Evolutionary conservation across 2,888 invertebrate species (phyloP), one percentile per base, ranked within the genome.

Genomic region (Platycnemis pennipes): DNA sequence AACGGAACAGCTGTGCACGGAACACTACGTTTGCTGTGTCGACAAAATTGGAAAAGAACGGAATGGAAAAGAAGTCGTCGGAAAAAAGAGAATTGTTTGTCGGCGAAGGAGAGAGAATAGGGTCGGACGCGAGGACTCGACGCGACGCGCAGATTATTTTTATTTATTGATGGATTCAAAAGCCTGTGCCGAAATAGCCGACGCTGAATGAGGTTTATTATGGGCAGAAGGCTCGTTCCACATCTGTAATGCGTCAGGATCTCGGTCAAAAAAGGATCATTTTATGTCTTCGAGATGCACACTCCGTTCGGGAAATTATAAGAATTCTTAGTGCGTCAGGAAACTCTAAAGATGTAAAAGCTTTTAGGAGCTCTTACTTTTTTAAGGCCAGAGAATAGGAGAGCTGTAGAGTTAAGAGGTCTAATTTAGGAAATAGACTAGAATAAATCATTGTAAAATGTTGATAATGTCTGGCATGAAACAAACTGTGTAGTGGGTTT

Each of bases 1-100:
- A 91, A 91, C 91, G 53, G 53, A 42, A 44, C 63, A 91, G 69
- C 91, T 91, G 91, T 69, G 91, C 22, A n/a, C 16, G 63, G 63
- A 91, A 69, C 22, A 44, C 69, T 37, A 77, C 77, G 77, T 77
- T 63, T 44, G 63, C 63, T 44, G 5, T 69, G 91, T 91, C 63
- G 56, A 89, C 42, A 44, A 44, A 44, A 19, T n/a, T 26, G 16
- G 42, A 26, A 16, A 86, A 16, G 8, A 16, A 46, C 22, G 22
- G 19, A 22, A 26, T 4, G 87, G 26, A 5, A n/a, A 26, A 26
- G 45, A 46, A 26, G 2, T 42, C 8, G 26, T 26, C n/a, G 45
- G 3, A 46, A n/a, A 42, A 46, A 26, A n/a, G 87, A 87, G 45
- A 45, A 13, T 87, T 22, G 26, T 44, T 87, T n/a, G 19, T 77